Evolutionary conservation across 2,113 vertebrate genomes (phyloP), one percentile per base, ranked within the genome.

Genomic region (Xiphophorus hellerii): DNA sequence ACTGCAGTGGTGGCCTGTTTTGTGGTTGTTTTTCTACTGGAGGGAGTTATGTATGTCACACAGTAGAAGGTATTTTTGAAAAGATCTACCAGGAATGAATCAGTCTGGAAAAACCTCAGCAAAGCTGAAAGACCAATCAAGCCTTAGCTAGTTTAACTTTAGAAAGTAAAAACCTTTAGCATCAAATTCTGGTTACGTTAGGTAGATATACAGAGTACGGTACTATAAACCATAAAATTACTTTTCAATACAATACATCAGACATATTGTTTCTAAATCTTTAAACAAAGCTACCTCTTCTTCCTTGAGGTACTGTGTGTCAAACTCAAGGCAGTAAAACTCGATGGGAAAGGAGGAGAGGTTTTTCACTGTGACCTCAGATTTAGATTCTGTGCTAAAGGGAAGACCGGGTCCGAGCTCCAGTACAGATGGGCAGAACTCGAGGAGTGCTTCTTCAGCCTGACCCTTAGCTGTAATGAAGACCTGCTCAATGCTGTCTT

Each of bases 261-360:
- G 51, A n/a, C 8, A 58, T 17, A 25, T 58, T 62, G 5, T 30
- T 29, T 17, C 15, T 29, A 17, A 30, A 62, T 30, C 37, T 37
- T n/a, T 28, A 67, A 44, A 42, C 39, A 63, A 11, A 15, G 4
- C 75, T 77, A 99, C 97, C 96, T 95, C 92, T 74, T 98, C 96
- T 74, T 98, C 97, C 42, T 94, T 73, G 20, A 95, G 85, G 80
- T 97, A 96, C 51, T 96, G 94, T 33, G 90, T 93, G 85, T 99
- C 97, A 3, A 96, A 94, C 66, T 98, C 97, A 85, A 98, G 68
- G 0, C 94, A 98, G 89, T 97, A 99, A 87, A 99, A 96, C 83
- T 98, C 97, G 0, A 96, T 84, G 31, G 97, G 96, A 77, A 97
- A 98, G 31, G 89, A 74, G 68, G 96, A 96, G 0, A 94, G 95